Conservation (phyloP, 2,888 invertebrate species). For the Bruchidius siliquastri region DNA sequence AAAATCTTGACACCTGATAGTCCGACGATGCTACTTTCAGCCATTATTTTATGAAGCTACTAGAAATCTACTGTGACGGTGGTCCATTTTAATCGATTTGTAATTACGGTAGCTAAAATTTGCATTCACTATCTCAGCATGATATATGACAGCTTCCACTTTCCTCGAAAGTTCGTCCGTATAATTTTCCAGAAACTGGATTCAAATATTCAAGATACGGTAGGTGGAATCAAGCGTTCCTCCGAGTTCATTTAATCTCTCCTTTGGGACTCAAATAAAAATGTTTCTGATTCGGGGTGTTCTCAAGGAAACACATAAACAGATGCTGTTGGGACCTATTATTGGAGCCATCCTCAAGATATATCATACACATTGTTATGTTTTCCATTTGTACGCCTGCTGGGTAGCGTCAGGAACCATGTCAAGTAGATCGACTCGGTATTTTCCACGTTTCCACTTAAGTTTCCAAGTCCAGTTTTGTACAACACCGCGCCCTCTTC, state of each 20-base stretch:
- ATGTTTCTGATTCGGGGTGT: slow-evolving; percentile 19
- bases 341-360: slow-evolving; percentile 45
- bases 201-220: neutral
- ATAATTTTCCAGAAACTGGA: neutral
- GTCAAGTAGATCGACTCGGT: no score
- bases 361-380: slow-evolving; percentile 37
- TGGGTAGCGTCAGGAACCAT: neutral
- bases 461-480: no score
- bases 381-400: neutral
- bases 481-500: no score
- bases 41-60: no score
- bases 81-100: neutral
- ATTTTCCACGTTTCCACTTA: no score
- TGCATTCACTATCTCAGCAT: neutral
- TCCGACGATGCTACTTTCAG: no score
- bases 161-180: neutral
- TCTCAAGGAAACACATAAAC: slow-evolving; percentile 13
- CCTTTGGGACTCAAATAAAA: slow-evolving; percentile 16
- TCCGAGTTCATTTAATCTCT: slow-evolving; percentile 19
- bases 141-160: neutral
- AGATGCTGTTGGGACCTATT: slow-evolving; percentile 42
- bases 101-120: neutral
- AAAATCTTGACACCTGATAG: no score
- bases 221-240: slow-evolving; percentile 7
- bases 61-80: no score